Evolutionary conservation across 1,140 invertebrate species (phyloP).

Genomic region (Sesamia nonagrioides): DNA sequence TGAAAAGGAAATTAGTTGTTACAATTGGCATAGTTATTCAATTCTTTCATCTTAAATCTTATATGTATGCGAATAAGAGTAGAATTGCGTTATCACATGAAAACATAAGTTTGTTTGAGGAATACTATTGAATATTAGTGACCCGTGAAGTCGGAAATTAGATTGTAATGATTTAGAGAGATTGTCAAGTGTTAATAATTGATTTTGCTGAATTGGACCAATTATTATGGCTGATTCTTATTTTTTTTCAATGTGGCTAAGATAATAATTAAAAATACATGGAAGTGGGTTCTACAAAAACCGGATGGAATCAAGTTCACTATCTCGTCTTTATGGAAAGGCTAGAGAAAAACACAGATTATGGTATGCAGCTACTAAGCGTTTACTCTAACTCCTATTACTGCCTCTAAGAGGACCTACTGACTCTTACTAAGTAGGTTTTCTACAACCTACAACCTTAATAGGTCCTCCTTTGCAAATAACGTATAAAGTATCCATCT

Average conservation of each 20-base stretch:
- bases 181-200: constrained; percentile 15
- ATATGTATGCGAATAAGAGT: constrained; percentile 48
- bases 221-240: neutral
- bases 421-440: too few species aligned
- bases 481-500: neutral
- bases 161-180: neutral
- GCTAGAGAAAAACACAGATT: too few species aligned
- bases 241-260: too few species aligned
- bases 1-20: constrained; percentile 85
- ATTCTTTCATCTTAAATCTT: constrained; percentile 47
- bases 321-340: neutral
- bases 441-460: neutral
- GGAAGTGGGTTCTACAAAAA: too few species aligned
- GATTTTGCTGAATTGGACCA: neutral
- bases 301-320: neutral
- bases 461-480: neutral
- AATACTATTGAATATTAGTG: constrained; percentile 68
- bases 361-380: too few species aligned
- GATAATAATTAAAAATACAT: too few species aligned
- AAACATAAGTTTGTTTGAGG: constrained; percentile 51
- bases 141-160: constrained; percentile 44
- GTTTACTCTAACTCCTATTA: too few species aligned
- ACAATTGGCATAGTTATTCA: constrained; percentile 57
- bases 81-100: neutral
- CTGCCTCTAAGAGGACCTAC: too few species aligned